Percentiles rank a stretch among this genome's conserved stretches.
phyloP scores from a whole-genome alignment of 2,113 vertebrate genomes.

The Eretmochelys imbricata region DNA sequence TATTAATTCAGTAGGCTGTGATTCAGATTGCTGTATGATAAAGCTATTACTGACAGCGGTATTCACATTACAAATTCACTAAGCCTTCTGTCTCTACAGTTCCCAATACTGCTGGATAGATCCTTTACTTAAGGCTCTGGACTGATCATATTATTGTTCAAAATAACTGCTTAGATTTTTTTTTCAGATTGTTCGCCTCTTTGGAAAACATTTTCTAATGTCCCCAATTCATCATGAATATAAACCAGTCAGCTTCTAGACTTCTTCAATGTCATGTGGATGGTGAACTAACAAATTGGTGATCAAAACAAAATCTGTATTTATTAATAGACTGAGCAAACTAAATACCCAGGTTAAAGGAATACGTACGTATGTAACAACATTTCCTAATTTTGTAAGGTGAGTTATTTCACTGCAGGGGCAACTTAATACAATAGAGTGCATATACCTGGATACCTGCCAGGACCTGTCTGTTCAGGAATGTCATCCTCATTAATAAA shows the following conservation, averaged over 20 bases:
- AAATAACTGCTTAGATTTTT: background rate
- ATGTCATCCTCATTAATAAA: conserved; percentile 69
- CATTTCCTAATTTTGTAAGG: background rate
- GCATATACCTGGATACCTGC: conserved; percentile 37
- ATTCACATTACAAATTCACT: conserved; percentile 2
- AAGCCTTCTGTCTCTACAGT: background rate
- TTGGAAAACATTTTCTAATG: background rate
- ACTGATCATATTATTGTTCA: background rate
- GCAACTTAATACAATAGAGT: conserved; percentile 58
- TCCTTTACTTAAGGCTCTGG: background rate
- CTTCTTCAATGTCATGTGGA: background rate
- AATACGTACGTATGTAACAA: background rate
- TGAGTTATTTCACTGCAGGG: conserved; percentile 46
- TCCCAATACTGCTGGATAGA: background rate
- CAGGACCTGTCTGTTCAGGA: conserved; percentile 63
- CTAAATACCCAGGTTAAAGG: background rate
- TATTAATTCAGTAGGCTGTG: background rate
- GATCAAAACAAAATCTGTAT: conserved; percentile 1
- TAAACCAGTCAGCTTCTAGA: background rate
- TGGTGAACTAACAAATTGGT: background rate
- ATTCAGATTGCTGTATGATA: background rate
- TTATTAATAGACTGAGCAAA: conserved; percentile 19
- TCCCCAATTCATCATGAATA: background rate
- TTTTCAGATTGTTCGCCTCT: background rate
- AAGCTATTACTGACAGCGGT: background rate